phyloP scores from a whole-genome alignment of 1,140 invertebrate genomes.

The Pachypsylla venusta region DNA sequence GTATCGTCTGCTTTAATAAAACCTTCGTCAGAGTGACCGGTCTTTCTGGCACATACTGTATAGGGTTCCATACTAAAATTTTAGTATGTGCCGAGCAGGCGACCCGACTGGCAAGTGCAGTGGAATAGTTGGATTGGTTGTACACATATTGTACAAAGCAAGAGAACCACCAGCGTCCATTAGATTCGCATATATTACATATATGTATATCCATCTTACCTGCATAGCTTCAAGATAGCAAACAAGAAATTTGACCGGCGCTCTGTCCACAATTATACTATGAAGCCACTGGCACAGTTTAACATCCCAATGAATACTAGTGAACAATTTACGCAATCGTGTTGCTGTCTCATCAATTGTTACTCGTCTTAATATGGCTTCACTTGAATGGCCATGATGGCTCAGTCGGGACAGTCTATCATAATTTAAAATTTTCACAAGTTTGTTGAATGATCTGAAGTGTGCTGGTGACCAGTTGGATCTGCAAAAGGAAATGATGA shows the following conservation, averaged over 20 bases:
- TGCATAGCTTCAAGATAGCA: slow-evolving; percentile 65
- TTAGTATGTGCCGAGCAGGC: too few relatives aligned
- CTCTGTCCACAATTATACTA: slow-evolving; percentile 48
- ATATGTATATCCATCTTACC: too few relatives aligned
- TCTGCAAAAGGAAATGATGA: neutral
- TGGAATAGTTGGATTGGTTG: too few relatives aligned
- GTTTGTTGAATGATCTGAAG: neutral
- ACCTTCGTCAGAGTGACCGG: too few relatives aligned
- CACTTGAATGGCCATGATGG: slow-evolving; percentile 36
- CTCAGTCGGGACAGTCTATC: slow-evolving; percentile 53
- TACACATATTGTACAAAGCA: too few relatives aligned
- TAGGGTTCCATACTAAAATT: too few relatives aligned
- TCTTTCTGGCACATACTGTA: too few relatives aligned
- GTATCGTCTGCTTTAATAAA: too few relatives aligned
- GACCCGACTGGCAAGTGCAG: too few relatives aligned
- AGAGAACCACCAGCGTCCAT: too few relatives aligned
- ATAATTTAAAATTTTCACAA: slow-evolving; percentile 40
- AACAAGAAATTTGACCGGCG: slow-evolving; percentile 36
- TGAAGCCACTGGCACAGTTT: slow-evolving; percentile 67
- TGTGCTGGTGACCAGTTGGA: neutral
- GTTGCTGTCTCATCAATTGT: slow-evolving; percentile 54
- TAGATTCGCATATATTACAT: too few relatives aligned
- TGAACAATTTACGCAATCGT: slow-evolving; percentile 47
- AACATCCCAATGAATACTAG: slow-evolving; percentile 49
- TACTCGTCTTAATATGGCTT: slow-evolving; percentile 48